Percentiles rank a stretch among this genome's conserved stretches.
Evolutionary conservation across 2,888 invertebrate genomes (phyloP).

Genomic region (Chironomus riparius): DNA sequence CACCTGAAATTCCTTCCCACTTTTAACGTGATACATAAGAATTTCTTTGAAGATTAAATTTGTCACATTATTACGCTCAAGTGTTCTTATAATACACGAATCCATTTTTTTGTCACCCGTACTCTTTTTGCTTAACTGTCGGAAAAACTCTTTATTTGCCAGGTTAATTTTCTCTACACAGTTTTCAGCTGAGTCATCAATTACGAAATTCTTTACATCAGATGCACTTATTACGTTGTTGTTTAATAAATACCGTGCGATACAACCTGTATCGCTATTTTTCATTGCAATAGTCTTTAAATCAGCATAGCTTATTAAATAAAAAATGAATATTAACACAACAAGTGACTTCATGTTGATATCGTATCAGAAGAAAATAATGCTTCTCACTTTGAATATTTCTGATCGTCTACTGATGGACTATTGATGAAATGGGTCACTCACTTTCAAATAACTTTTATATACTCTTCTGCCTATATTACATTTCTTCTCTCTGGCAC

Average conservation of each 20-base stretch:
- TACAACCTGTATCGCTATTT: slow-evolving; percentile 9
- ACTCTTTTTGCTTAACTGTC: slow-evolving; percentile 12
- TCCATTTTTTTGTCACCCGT: slow-evolving; percentile 14
- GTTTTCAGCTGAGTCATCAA: background rate
- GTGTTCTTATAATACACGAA: slow-evolving; percentile 7
- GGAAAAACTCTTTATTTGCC: slow-evolving; percentile 19
- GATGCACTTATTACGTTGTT: slow-evolving; percentile 10
- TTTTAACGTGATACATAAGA: slow-evolving; percentile 1
- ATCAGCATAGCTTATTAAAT: background rate
- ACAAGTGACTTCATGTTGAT: slow-evolving; percentile 2
- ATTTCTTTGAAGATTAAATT: slow-evolving; percentile 26
- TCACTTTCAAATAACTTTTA: background rate
- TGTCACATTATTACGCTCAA: slow-evolving; percentile 17
- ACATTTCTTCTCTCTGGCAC: background rate
- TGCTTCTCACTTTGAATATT: background rate
- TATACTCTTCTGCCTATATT: background rate
- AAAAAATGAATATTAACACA: background rate
- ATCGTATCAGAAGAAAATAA: background rate
- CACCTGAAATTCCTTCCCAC: background rate
- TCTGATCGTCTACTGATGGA: background rate
- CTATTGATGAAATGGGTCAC: slow-evolving; percentile 9
- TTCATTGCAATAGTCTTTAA: slow-evolving; percentile 1
- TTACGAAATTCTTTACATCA: background rate
- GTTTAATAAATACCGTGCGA: slow-evolving; percentile 7
- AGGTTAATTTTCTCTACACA: slow-evolving; percentile 12